Evolutionary conservation across 2,888 invertebrate genomes (phyloP).

Genomic region (Didymodactylos carnosus): DNA sequence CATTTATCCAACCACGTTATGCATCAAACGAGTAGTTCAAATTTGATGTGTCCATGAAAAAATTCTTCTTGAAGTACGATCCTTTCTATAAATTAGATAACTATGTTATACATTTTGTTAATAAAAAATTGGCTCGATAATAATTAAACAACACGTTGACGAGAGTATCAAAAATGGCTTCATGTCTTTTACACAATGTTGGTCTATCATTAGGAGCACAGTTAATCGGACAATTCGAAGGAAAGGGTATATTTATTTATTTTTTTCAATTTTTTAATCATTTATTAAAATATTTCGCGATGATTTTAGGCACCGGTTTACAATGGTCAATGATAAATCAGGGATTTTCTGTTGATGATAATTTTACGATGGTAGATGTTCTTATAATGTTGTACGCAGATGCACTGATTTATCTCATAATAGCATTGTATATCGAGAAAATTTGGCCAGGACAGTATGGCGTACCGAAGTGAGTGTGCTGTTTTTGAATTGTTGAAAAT

Average conservation of each 20-base stretch:
- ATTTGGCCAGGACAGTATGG: constrained; percentile 16
- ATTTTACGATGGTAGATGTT: constrained; percentile 1
- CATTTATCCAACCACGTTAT: constrained; percentile 32
- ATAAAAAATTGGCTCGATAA: too few relatives aligned
- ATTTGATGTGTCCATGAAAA: too few relatives aligned
- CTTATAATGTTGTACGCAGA: constrained; percentile 11
- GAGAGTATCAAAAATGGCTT: background rate
- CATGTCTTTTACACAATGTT: constrained; percentile 6
- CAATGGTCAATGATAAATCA: background rate
- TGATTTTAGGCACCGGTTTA: background rate
- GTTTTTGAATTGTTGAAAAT: too few relatives aligned
- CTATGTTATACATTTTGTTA: too few relatives aligned
- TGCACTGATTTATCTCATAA: background rate
- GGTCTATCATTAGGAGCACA: constrained; percentile 5
- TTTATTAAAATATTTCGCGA: background rate
- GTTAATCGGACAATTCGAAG: constrained; percentile 12
- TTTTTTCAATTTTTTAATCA: too few relatives aligned
- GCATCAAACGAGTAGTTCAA: too few relatives aligned
- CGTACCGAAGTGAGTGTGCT: background rate
- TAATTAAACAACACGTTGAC: too few relatives aligned
- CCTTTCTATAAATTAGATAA: too few relatives aligned
- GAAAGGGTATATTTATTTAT: constrained; percentile 5
- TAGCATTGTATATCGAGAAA: constrained; percentile 15
- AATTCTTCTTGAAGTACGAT: too few relatives aligned
- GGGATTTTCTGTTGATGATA: background rate